Conservation (phyloP, 2,113 vertebrate genomes). For the Macroglossus sobrinus region DNA sequence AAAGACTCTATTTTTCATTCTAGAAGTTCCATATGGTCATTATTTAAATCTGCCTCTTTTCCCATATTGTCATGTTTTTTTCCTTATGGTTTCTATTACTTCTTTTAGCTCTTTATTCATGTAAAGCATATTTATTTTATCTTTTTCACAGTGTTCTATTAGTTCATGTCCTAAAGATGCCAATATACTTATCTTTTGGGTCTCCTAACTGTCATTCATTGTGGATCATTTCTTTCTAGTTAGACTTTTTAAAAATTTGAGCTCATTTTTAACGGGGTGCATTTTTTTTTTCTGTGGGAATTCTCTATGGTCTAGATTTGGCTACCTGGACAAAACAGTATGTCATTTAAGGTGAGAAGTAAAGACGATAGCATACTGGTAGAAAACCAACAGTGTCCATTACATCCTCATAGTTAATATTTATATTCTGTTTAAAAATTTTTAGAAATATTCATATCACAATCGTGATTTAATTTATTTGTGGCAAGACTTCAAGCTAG, state of each 20-base stretch:
- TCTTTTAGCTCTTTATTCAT: slow-evolving; percentile 25
- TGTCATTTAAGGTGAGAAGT: background rate
- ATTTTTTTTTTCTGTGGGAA: slow-evolving; percentile 14
- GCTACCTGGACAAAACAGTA: background rate
- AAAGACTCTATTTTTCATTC: slow-evolving; percentile 37
- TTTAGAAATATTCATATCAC: background rate
- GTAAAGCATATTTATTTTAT: slow-evolving; percentile 5
- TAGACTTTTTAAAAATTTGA: background rate
- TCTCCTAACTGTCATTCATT: background rate
- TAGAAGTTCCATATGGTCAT: slow-evolving; percentile 42
- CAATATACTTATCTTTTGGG: background rate
- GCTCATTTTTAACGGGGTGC: background rate
- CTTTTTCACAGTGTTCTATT: background rate
- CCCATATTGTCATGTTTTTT: slow-evolving; percentile 18
- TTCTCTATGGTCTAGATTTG: background rate
- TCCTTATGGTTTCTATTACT: background rate
- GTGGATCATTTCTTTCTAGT: background rate
- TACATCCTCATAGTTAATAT: background rate
- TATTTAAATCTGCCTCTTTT: slow-evolving; percentile 41
- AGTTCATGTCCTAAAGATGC: background rate
- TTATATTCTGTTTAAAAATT: background rate
- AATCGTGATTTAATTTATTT: background rate
- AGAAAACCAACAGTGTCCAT: background rate
- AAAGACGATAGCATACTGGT: background rate
- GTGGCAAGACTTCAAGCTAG: background rate